Evolutionary conservation across 1,140 invertebrate species (phyloP).

Genomic region (Brachionus koreanus): DNA sequence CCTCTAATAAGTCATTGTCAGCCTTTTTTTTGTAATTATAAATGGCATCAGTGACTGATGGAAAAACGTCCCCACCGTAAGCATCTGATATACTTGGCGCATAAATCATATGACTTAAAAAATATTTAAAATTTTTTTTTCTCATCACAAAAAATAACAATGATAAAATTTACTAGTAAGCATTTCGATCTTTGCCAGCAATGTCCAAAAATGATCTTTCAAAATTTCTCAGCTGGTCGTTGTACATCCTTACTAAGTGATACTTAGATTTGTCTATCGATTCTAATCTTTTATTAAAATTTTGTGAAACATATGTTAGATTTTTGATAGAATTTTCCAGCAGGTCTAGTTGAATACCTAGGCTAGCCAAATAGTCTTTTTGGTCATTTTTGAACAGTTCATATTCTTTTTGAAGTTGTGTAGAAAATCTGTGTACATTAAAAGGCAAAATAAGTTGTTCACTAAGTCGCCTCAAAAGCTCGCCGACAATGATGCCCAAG

Average conservation of each 20-base stretch:
- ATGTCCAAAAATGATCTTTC: slow-evolving; percentile 28
- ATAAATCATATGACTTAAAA: slow-evolving; percentile 44
- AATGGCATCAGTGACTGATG: slow-evolving; percentile 32
- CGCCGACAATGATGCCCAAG: neutral
- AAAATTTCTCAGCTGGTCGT: slow-evolving; percentile 34
- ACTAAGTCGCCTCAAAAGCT: neutral
- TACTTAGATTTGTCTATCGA: neutral
- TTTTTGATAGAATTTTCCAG: neutral
- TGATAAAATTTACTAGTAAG: neutral
- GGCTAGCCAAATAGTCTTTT: neutral
- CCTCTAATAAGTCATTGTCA: neutral
- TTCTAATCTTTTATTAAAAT: neutral
- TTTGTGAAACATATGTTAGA: neutral
- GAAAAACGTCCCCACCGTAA: slow-evolving; percentile 41
- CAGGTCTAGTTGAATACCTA: neutral
- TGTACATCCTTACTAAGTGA: slow-evolving; percentile 1
- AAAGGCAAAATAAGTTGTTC: slow-evolving; percentile 11
- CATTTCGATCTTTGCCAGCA: neutral
- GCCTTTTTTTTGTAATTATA: slow-evolving; percentile 24
- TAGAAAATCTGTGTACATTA: neutral
- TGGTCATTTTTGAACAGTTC: neutral
- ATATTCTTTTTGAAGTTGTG: neutral
- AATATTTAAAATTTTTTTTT: neutral
- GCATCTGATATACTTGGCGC: slow-evolving; percentile 22
- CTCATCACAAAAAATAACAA: neutral